Evolutionary conservation across 2,113 vertebrate genomes (phyloP), one percentile per base, ranked within the genome.

Genomic region (Alethe diademata): DNA sequence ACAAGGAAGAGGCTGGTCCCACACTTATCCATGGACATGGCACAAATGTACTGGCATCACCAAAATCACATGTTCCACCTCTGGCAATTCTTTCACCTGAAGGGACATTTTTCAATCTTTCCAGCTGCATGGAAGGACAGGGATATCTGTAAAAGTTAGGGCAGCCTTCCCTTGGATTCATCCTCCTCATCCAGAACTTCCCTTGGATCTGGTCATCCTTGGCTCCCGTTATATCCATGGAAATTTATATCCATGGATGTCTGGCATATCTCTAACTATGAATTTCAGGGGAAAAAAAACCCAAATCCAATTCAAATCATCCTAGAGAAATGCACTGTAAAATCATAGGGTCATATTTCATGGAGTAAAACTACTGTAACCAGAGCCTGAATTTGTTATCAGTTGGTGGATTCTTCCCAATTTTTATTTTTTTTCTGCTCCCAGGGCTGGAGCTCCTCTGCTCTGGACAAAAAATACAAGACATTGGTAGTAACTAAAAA

Each of bases 41-140:
- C 19, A 29, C 10, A 18, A 2, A 5, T 0, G 2, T 5, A 17
- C 31, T 35, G 48, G 3, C 1, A 3, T 54, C 7, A 4, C 25
- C 47, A 28, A 75, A 88, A 33, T 57, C n/a, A 4, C 22, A 6
- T 31, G 62, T 67, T 8, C 13, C 31, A 50, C 19, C 24, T 4
- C 54, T 16, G 7, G 19, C 9, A 35, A 3, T 8, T 5, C 12
- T 36, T 45, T 3, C 33, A 14, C 12, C 35, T 31, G 17, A 29
- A 62, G 14, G 8, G 35, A 58, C 3, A 5, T 12, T 40, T 38
- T 40, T 29, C 23, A 29, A 15, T 36, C 28, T 33, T 72, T 54
- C 35, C 67, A 79, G 38, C 6, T 6, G 4, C 4, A 0, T 29
- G 47, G 70, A 57, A 12, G 12, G 24, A 26, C 6, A 19, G 15